Percentiles rank a stretch among this genome's conserved stretches.
Evolutionary conservation across 2,888 invertebrate species (phyloP).

Genomic region (Tricholauxania praeusta): DNA sequence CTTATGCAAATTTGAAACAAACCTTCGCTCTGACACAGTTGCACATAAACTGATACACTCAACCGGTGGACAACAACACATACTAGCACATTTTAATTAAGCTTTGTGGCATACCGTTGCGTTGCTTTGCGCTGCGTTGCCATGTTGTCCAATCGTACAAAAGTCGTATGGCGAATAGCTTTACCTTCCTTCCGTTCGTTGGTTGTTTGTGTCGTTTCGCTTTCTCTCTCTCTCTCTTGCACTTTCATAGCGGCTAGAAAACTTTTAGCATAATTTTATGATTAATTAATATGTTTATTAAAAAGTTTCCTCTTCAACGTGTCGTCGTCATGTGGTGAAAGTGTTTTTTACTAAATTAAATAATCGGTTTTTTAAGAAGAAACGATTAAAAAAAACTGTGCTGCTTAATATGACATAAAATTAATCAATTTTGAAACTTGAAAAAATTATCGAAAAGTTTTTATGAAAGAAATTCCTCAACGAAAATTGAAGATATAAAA

Average conservation of each 20-base stretch:
- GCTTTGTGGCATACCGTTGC: not conserved
- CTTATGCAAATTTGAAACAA: no score
- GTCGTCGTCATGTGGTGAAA: not conserved
- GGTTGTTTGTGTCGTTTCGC: not conserved
- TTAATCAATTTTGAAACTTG: not conserved
- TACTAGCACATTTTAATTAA: constrained; percentile 24
- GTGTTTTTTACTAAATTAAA: no score
- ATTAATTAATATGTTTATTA: constrained; percentile 38
- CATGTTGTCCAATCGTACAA: not conserved
- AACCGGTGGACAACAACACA: no score
- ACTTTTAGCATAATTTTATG: constrained; percentile 34
- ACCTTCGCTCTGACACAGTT: no score
- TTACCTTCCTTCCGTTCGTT: not conserved
- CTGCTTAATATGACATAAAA: not conserved
- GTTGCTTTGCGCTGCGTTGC: not conserved
- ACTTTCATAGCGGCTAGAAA: constrained; percentile 4
- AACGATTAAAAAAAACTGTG: no score
- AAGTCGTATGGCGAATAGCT: constrained; percentile 5
- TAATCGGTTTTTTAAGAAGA: no score
- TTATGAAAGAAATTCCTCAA: no score
- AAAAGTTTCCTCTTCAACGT: constrained; percentile 31
- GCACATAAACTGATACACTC: no score
- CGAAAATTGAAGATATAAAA: no score
- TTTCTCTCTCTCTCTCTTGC: not conserved
- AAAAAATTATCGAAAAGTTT: no score